A percentile compares a stretch with the other conserved stretches of the same genome.
Conservation (phyloP, 2,797 vertebrate genomes). For the Tiaroga cobitis region DNA sequence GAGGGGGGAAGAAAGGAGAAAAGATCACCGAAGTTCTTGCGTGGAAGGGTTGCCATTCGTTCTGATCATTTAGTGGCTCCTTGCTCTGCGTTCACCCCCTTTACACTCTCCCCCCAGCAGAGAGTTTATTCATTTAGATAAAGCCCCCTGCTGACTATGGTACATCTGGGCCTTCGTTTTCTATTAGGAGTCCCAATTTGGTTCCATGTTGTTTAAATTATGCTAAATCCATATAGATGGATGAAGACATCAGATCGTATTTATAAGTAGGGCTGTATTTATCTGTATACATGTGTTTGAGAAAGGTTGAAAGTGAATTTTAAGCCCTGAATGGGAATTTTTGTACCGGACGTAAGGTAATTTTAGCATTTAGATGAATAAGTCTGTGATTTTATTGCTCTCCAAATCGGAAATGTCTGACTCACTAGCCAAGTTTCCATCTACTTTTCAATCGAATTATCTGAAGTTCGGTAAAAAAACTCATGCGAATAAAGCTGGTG, state of each 20-base stretch:
- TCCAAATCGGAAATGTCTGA: neutral
- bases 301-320: neutral
- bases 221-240: slow-evolving; percentile 58
- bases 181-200: slow-evolving; percentile 60
- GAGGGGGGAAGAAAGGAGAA: slow-evolving; percentile 31
- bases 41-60: slow-evolving; percentile 50
- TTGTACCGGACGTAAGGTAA: neutral
- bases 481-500: no score
- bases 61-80: slow-evolving; percentile 57
- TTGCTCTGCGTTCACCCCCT: slow-evolving; percentile 44
- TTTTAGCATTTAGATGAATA: neutral
- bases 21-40: slow-evolving; percentile 26
- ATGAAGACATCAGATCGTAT: slow-evolving; percentile 44
- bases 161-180: slow-evolving; percentile 52
- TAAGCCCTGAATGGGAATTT: neutral
- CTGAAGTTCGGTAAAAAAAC: no score
- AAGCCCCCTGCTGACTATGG: slow-evolving; percentile 40
- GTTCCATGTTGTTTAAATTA: slow-evolving; percentile 60
- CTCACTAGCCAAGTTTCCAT: neutral
- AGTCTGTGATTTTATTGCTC: neutral
- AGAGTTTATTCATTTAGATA: slow-evolving; percentile 64
- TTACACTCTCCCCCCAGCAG: slow-evolving; percentile 34
- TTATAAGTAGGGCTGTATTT: slow-evolving; percentile 24
- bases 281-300: slow-evolving; percentile 16
- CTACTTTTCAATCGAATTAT: no score